Evolutionary conservation across 2,888 invertebrate species (phyloP), one percentile per base, ranked within the genome.

Genomic region (Plebejus melissa): DNA sequence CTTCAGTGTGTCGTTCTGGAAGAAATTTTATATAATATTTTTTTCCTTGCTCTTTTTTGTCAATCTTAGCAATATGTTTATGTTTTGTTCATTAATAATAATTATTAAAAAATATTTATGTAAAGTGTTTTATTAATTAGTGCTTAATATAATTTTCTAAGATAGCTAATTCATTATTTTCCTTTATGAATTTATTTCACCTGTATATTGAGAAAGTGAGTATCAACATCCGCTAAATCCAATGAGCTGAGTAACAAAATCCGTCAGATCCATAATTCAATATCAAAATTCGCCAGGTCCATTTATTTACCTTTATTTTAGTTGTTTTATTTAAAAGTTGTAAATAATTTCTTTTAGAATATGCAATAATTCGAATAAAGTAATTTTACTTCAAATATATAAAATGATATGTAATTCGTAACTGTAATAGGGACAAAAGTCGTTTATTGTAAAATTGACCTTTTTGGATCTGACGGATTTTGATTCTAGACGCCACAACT

Each of bases 141-240:
- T 70, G 36, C 32, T 54, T 70, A 22, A 22, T 38, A 75, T 75
- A 36, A 70, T 54, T 69, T 70, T 57, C 36, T 70, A 50, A 70
- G 28, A 70, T 71, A 50, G 57, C 70, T 57, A 58, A 50, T 58
- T 65, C 65, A 65, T 32, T 38, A 57, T 75, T 75, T 50, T 65
- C 46, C 46, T 74, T 69, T 69, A 69, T 28, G 65, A 54, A 50
- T 74, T 74, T 74, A 77, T 50, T 74, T 76, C 78, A 77, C 50
- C 77, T 76, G 76, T 78, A 78, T 77, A 78, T 76, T 78, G 76
- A 78, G 74, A 76, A 76, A 78, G 76, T 78, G 72, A 78, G 71
- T 76, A 74, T 77, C 76, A 76, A 78, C 75, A 78, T 78, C 78
- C 75, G 78, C 75, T 76, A 74, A 65, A 77, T 78, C 78, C 78